Base-by-base conservation (phyloP, 2,113 vertebrate species). In the Pteropus alecto region DNA sequence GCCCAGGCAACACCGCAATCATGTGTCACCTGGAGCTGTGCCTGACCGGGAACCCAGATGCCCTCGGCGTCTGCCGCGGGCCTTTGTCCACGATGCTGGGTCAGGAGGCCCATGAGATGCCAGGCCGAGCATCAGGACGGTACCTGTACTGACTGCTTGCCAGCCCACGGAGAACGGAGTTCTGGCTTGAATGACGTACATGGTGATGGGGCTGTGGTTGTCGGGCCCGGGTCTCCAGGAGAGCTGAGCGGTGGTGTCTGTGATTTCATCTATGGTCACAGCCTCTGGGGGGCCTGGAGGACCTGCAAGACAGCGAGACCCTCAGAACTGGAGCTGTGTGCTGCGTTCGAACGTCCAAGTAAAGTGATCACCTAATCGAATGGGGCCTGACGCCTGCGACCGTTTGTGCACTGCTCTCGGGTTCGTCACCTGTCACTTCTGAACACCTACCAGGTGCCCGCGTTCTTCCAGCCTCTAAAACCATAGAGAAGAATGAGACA, bases 91-190 rank as follows among this genome's bases (percentile, higher is more conserved):
- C 19, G n/a, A 5, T 5, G 15, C 8, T 2, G 13, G 65, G 60
- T 38, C 58, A 11, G 33, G 26, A 51, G 84, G 22, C 43, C 22
- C 26, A 24, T 9, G 6, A 56, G 24, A 61, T 8, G n/a, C 33
- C 1, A 33, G 28, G 21, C 43, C 7, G 7, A 58, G 35, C 54
- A 22, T 65, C 67, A 21, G 1, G 30, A 28, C 10, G 81, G 98
- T 99, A 99, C 99, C 99, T 99, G 99, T 99, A 98, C 98, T 99
- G 98, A 99, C 99, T 3, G 99, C 99, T 98, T 99, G 99, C 99
- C 99, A 99, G 93, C 99, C 99, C 97, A 99, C 99, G 5, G 99
- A 99, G 98, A 99, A 99, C 0, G 99, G 99, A 4, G 99, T 99
- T 97, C 99, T 98, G 51, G 99, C 99, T 98, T 99, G 99, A 73